Evolutionary conservation across 2,113 vertebrate genomes (phyloP).

Genomic region (Lampris megalopsis): DNA sequence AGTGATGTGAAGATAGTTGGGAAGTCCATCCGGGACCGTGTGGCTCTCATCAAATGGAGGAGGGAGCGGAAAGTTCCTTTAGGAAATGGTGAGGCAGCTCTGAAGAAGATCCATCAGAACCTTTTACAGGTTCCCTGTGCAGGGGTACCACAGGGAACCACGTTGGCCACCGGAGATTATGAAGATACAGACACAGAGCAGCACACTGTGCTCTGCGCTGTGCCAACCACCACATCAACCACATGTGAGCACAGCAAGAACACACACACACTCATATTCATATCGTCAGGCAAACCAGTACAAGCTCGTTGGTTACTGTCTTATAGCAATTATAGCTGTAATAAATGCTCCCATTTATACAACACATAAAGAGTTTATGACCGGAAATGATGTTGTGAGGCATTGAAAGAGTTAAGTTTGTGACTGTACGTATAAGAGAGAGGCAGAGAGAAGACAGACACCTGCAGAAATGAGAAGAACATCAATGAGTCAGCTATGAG

Average conservation of each 20-base stretch:
- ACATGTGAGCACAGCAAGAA: conserved; percentile 85
- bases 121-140: conserved; percentile 87
- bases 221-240: conserved; percentile 83
- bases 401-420: conserved; percentile 5
- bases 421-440: background rate
- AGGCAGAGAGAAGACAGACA: background rate
- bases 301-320: background rate
- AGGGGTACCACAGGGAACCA: conserved; percentile 74
- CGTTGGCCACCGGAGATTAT: conserved; percentile 71
- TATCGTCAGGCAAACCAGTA: no score
- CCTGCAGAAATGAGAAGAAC: conserved; percentile 10
- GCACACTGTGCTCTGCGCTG: conserved; percentile 81
- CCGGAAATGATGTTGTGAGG: background rate
- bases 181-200: conserved; percentile 88
- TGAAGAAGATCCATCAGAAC: conserved; percentile 73
- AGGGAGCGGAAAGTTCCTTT: conserved; percentile 87
- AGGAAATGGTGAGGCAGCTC: conserved; percentile 69
- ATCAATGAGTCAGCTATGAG: conserved; percentile 45
- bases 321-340: background rate
- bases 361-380: background rate
- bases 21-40: conserved; percentile 96
- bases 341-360: background rate
- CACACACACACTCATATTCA: background rate
- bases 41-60: conserved; percentile 94
- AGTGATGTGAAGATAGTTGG: conserved; percentile 94